Conservation (phyloP, 2,797 vertebrate genomes). For the Erpetoichthys calabaricus region DNA sequence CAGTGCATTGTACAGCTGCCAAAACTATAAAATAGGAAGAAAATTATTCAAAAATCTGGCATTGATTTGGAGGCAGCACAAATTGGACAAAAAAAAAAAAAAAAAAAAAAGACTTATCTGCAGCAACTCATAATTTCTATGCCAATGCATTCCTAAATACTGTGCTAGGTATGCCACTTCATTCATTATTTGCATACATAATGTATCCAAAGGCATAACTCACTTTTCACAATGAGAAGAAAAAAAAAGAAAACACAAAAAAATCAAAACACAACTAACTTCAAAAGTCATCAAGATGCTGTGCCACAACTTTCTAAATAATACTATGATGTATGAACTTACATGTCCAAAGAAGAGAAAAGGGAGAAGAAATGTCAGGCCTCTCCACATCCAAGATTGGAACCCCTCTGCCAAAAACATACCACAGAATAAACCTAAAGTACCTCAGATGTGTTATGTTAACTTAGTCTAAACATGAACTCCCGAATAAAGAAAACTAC, state of each 20-base stretch:
- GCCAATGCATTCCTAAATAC: no score
- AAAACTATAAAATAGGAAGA: conserved; percentile 57
- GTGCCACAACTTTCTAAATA: no score
- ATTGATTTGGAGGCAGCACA: conserved; percentile 1
- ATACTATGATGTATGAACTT: conserved; percentile 40
- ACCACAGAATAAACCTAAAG: neutral
- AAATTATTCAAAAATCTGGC: conserved; percentile 1
- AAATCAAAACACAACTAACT: neutral
- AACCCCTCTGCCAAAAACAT: conserved; percentile 75
- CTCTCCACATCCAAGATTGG: conserved; percentile 99
- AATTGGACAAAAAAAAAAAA: neutral
- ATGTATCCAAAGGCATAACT: neutral
- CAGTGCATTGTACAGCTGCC: conserved; percentile 91
- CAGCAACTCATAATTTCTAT: no score
- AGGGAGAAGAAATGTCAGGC: conserved; percentile 87
- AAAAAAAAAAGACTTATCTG: neutral
- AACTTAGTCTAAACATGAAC: no score
- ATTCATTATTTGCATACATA: no score
- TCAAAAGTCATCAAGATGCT: no score
- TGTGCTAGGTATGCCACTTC: no score
- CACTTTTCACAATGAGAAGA: no score
- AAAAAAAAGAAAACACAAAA: neutral
- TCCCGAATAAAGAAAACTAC: no score
- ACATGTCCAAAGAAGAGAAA: conserved; percentile 95
- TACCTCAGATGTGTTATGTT: no score